phyloP scores from a whole-genome alignment of 2,113 vertebrate species.

The Anguilla japonica region DNA sequence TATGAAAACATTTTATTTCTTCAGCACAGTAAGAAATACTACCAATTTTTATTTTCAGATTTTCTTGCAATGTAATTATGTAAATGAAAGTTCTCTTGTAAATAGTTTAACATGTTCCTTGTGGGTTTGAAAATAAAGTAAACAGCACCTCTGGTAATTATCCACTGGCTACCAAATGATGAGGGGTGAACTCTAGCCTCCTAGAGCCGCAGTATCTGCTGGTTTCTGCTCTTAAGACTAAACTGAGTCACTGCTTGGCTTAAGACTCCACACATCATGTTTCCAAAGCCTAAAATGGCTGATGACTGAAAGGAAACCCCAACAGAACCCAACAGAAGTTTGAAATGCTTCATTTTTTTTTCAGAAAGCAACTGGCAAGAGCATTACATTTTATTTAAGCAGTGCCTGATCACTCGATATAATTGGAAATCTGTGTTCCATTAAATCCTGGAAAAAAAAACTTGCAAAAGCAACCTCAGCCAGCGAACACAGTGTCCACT shows the following conservation, averaged over 20 bases:
- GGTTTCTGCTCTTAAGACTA: too few species aligned
- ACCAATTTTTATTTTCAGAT: constrained; percentile 9
- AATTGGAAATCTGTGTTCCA: too few species aligned
- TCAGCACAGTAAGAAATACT: not conserved
- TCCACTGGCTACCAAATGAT: not conserved
- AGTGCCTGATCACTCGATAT: too few species aligned
- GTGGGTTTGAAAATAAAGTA: not conserved
- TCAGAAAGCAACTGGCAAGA: not conserved
- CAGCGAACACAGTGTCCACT: too few species aligned
- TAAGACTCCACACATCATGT: too few species aligned
- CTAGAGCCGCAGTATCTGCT: not conserved
- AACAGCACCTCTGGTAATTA: not conserved
- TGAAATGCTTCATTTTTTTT: not conserved
- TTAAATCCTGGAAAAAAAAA: too few species aligned
- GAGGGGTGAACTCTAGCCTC: too few species aligned
- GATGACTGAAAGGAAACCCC: too few species aligned
- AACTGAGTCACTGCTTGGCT: too few species aligned
- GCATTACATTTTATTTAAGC: not conserved
- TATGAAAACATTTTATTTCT: not conserved
- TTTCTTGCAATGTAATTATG: constrained; percentile 5
- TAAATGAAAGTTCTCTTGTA: constrained; percentile 10
- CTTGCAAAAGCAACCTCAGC: too few species aligned
- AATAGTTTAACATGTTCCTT: not conserved
- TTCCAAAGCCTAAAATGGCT: not conserved
- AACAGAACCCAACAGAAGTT: too few species aligned